Conservation (phyloP, 1,140 invertebrate genomes). For the Dendroctonus ponderosae region DNA sequence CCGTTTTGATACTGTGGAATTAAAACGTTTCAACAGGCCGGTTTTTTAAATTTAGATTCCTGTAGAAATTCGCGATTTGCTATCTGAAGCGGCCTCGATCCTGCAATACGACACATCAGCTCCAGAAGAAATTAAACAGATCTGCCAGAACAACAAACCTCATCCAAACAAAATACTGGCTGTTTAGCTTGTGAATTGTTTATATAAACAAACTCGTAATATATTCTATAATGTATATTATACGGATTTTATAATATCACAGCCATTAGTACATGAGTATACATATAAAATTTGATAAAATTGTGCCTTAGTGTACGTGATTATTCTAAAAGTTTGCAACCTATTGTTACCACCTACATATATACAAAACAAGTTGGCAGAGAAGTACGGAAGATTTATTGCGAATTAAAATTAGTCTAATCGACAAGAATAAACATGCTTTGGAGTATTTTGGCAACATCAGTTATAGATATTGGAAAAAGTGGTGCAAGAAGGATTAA, state of each 20-base stretch:
- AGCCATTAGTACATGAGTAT: neutral
- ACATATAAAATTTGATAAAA: constrained; percentile 1
- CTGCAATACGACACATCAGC: constrained; percentile 29
- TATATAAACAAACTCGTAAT: neutral
- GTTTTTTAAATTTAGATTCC: too few relatives aligned
- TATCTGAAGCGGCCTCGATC: constrained; percentile 26
- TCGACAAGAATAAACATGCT: too few relatives aligned
- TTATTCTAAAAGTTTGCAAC: too few relatives aligned
- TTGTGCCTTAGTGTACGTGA: neutral
- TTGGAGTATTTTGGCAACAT: too few relatives aligned
- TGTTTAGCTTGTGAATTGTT: neutral
- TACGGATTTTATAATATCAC: neutral
- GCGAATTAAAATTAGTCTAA: too few relatives aligned
- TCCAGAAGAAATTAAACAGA: constrained; percentile 31
- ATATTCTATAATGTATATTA: neutral
- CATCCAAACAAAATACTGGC: neutral
- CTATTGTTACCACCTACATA: too few relatives aligned
- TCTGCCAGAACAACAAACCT: neutral
- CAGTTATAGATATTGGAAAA: too few relatives aligned
- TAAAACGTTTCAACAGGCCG: too few relatives aligned
- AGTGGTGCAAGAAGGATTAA: too few relatives aligned
- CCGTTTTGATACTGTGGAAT: too few relatives aligned
- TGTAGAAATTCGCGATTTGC: neutral
- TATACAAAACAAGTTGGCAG: too few relatives aligned
- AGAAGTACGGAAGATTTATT: too few relatives aligned